Base-by-base conservation (phyloP, 1,140 invertebrate species). In the Leptinotarsa defecta region DNA sequence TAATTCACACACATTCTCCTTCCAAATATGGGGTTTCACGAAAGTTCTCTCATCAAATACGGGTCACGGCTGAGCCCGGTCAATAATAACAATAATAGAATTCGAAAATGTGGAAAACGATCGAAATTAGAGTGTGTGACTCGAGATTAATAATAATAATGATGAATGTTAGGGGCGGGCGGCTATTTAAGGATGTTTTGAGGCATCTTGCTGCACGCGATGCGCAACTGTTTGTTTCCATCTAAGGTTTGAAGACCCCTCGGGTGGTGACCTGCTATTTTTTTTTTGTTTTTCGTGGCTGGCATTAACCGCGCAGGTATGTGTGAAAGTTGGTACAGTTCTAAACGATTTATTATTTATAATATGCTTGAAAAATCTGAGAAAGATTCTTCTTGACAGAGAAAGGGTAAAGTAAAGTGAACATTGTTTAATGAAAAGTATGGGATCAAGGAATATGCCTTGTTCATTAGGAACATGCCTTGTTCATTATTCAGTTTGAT, bases 141-240 rank as follows among this genome's bases (percentile, higher is more conserved):
- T 57, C 52, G 52, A 57, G 27, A 48, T 43, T 49, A 69, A 69
- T 49, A 34, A 48, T 48, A 69, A 49, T 69, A 69, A 69, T 69
- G 43, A n/a, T 22, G 43, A 69, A 48, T 19, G 48, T 69, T 69
- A 48, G 68, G 24, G 48, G 27, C 68, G 68, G 68, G 27, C 48
- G 48, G 27, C 27, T 69, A 34, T 49, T 69, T 49, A 49, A 69
- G 68, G 27, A 69, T 19, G 13, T 48, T 69, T 34, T 24, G 68
- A 49, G 13, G 68, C 43, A 69, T 69, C 27, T 48, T 17, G n/a
- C 17, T 69, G 43, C 68, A 69, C 68, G 68, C 68, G 68, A 69
- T 34, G 68, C 34, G 68, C 68, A 69, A 69, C 68, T 69, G 68
- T 69, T 69, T 69, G 48, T 69, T 69, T 69, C 68, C 64, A 22